Percentiles rank a stretch among this genome's conserved stretches.
phyloP scores from a whole-genome alignment of 2,888 invertebrate species.

The Zygothrica quintamaculata region DNA sequence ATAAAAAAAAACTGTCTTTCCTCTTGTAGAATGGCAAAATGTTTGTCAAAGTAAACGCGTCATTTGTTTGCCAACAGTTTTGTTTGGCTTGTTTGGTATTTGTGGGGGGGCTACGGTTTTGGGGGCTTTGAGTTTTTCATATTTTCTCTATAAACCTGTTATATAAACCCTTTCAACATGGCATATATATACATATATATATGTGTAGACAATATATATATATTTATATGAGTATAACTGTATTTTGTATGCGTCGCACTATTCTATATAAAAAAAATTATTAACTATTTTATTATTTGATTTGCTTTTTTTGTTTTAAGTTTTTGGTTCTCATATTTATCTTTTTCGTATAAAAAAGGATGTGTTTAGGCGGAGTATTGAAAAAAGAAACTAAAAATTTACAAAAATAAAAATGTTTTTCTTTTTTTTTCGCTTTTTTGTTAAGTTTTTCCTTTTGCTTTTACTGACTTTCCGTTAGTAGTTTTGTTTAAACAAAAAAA shows the following conservation, averaged over 20 bases:
- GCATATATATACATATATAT: conserved; percentile 5
- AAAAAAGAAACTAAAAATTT: conserved; percentile 69
- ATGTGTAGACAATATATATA: neutral
- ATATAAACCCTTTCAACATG: conserved; percentile 63
- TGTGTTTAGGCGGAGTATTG: conserved; percentile 84
- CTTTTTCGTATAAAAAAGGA: conserved; percentile 84
- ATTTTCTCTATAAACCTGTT: conserved; percentile 31
- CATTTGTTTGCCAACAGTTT: conserved; percentile 15
- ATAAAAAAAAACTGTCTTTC: neutral
- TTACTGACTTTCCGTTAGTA: conserved; percentile 58
- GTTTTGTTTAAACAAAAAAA: no score
- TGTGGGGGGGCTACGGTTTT: no score
- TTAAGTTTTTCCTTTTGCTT: conserved; percentile 45
- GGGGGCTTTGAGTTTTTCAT: no score
- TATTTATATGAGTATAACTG: conserved; percentile 59
- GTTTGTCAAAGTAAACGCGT: neutral
- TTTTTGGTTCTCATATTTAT: conserved; percentile 84
- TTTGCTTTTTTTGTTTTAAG: no score
- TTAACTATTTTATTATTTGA: conserved; percentile 60
- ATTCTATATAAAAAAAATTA: conserved; percentile 37
- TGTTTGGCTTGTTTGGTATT: conserved; percentile 10
- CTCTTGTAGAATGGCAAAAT: no score
- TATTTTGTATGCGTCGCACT: conserved; percentile 42
- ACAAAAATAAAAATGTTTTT: conserved; percentile 61
- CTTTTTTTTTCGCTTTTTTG: conserved; percentile 42